These are phyloP conservation scores for Laticauda laticaudata DNA, from an alignment of 2,113 vertebrate species.

Conservation along the genomic window DNA sequence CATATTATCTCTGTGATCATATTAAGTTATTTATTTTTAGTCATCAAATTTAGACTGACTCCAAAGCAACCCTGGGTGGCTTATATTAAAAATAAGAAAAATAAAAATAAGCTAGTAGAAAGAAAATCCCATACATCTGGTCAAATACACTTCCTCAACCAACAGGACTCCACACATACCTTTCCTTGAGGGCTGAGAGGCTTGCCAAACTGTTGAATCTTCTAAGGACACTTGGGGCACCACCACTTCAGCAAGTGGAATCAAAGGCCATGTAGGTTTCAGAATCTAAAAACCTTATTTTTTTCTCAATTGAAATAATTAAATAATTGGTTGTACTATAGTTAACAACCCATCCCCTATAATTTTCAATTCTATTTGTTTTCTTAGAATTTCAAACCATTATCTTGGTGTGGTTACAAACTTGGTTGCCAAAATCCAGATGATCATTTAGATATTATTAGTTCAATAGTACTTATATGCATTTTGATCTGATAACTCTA, in stretches of 20 bases:
- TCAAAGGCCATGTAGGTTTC: not conserved
- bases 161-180: not conserved
- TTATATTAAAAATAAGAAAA: not conserved
- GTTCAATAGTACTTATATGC: not conserved
- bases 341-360: not conserved
- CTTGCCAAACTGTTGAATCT: not conserved
- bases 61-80: not conserved
- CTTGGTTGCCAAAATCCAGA: not conserved
- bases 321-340: not conserved
- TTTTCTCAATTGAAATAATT: not conserved
- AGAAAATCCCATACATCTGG: not conserved
- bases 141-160: not conserved
- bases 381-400: not conserved
- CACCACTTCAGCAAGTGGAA: not conserved
- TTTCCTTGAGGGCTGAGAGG: not conserved
- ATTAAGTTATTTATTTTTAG: not conserved
- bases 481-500: not conserved
- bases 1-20: not conserved
- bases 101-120: not conserved
- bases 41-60: not conserved
- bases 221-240: not conserved
- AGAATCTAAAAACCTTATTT: not conserved
- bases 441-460: not conserved
- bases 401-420: not conserved
- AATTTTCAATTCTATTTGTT: not conserved